Percentiles rank a stretch among this genome's conserved stretches.
phyloP scores from a whole-genome alignment of 2,797 vertebrate species.

The Thamnophis elegans region DNA sequence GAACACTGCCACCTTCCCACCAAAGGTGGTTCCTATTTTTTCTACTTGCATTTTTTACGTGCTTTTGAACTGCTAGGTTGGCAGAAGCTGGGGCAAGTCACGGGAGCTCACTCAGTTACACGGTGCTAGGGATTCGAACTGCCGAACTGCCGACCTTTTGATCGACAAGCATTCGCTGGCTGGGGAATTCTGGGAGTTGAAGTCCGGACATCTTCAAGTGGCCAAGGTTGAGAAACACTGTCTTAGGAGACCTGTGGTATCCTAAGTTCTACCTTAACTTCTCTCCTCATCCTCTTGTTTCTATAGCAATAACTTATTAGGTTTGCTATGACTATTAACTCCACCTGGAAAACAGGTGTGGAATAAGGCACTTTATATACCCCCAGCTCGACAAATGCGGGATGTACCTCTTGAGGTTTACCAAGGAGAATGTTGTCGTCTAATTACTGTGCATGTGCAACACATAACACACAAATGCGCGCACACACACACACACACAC shows the following conservation, averaged over 20 bases:
- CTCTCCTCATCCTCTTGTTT: neutral
- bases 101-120: too few species aligned
- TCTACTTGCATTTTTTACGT: too few species aligned
- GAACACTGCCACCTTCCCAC: too few species aligned
- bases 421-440: slow-evolving; percentile 17
- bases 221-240: too few species aligned
- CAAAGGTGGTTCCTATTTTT: too few species aligned
- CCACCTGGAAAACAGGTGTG: neutral
- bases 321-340: neutral
- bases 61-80: too few species aligned
- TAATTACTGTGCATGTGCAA: neutral
- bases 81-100: too few species aligned
- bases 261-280: neutral
- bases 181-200: too few species aligned
- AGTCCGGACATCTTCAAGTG: too few species aligned
- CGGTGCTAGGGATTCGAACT: too few species aligned
- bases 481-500: neutral
- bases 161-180: too few species aligned
- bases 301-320: neutral
- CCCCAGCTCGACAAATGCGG: neutral
- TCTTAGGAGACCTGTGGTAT: neutral
- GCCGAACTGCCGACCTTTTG: too few species aligned
- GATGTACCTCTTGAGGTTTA: neutral
- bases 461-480: neutral
- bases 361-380: neutral